Evolutionary conservation across 2,797 vertebrate species (phyloP).

Genomic region (Chaunax sp.): DNA sequence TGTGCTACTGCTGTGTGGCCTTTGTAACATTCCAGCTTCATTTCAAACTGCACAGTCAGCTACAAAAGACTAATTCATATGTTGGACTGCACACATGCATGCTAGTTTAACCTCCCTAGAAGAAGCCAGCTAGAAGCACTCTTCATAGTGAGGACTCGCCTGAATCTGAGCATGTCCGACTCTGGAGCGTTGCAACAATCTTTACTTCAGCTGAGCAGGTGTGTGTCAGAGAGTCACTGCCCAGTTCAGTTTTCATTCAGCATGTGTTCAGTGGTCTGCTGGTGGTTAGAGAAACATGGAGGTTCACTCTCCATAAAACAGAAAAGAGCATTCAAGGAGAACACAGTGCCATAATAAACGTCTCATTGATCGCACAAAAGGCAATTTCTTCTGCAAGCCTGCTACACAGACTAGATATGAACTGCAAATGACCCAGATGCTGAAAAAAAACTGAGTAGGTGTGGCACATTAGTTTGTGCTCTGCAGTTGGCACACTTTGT

Average conservation of each 20-base stretch:
- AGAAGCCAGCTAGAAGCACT: slow-evolving; percentile 65
- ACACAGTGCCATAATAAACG: slow-evolving; percentile 14
- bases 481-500: slow-evolving; percentile 60
- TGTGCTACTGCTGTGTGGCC: slow-evolving; percentile 72
- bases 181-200: slow-evolving; percentile 57
- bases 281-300: slow-evolving; percentile 79
- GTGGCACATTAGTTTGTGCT: slow-evolving; percentile 61
- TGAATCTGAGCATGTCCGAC: slow-evolving; percentile 54
- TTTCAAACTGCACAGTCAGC: slow-evolving; percentile 58
- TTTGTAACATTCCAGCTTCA: slow-evolving; percentile 70
- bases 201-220: slow-evolving; percentile 52
- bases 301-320: slow-evolving; percentile 52
- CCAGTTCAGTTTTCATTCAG: slow-evolving; percentile 76
- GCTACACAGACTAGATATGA: slow-evolving; percentile 48
- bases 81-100: slow-evolving; percentile 69
- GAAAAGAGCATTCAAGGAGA: slow-evolving; percentile 53
- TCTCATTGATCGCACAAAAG: slow-evolving; percentile 37
- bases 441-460: slow-evolving; percentile 71
- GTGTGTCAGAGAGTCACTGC: slow-evolving; percentile 54
- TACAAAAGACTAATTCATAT: slow-evolving; percentile 47
- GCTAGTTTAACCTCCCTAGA: slow-evolving; percentile 51
- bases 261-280: slow-evolving; percentile 83
- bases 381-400: slow-evolving; percentile 41
- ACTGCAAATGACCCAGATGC: slow-evolving; percentile 71
- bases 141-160: slow-evolving; percentile 50